A percentile compares a stretch with the other conserved stretches of the same genome.
Conservation (phyloP, 2,888 invertebrate genomes). For the Monoplex corrugatus region DNA sequence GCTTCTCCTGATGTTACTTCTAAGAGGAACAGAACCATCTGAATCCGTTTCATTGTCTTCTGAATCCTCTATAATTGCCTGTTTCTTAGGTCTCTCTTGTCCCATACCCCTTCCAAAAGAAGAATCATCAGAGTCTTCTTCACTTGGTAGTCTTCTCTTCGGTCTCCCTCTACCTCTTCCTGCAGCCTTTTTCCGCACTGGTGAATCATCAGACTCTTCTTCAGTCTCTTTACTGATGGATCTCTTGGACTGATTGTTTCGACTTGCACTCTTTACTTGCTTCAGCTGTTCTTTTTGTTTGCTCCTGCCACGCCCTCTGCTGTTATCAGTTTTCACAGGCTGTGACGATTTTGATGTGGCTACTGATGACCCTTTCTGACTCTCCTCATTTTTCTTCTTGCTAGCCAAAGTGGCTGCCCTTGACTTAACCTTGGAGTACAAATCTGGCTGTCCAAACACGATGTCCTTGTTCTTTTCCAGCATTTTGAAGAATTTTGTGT, state of each 20-base stretch:
- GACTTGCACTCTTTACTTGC: background rate
- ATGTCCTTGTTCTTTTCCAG: slow-evolving; percentile 41
- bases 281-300: background rate
- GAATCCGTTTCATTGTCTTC: slow-evolving; percentile 16
- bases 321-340: background rate
- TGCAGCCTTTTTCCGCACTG: background rate
- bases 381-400: slow-evolving; percentile 37
- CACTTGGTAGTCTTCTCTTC: background rate
- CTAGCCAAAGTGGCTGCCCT: slow-evolving; percentile 38
- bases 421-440: slow-evolving; percentile 48
- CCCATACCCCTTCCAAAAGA: background rate
- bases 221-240: background rate
- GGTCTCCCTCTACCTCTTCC: background rate
- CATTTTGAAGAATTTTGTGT: slow-evolving; percentile 43
- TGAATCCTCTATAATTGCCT: background rate
- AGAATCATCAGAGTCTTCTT: slow-evolving; percentile 8
- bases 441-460: slow-evolving; percentile 37
- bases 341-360: background rate
- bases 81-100: slow-evolving; percentile 9
- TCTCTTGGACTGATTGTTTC: background rate
- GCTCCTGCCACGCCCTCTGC: background rate
- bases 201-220: background rate
- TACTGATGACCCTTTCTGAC: background rate
- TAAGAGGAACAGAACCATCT: slow-evolving; percentile 3
- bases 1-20: too few species aligned